Evolutionary conservation across 2,113 vertebrate genomes (phyloP), one percentile per base, ranked within the genome.

Genomic region (Piprites chloris): DNA sequence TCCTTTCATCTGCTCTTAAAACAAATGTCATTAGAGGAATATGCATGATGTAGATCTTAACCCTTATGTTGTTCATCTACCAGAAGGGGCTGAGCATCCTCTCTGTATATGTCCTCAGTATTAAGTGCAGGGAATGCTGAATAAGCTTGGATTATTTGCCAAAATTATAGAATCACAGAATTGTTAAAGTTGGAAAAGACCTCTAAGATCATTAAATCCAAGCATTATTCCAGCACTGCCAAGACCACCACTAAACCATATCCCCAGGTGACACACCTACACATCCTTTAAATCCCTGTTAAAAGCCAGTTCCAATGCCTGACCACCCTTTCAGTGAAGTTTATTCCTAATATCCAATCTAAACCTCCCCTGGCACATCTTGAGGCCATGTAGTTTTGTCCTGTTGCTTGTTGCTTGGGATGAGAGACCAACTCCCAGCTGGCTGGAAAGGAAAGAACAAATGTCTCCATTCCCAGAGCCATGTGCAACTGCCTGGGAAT

Each of bases 11-110:
- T 58, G 37, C 6, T 82, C 24, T 50, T 44, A 33, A 9, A 58
- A 53, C 61, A n/a, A 46, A 9, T 8, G 5, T 33, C 11, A 14
- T 68, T 68, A 23, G 46, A n/a, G 39, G 41, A 3, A 58, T n/a
- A 12, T 53, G 15, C 7, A 17, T 20, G 32, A 17, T 39, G 6
- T 5, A 72, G 39, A 53, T 63, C 13, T 68, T 61, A 66, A 37
- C 26, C 26, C 0, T 0, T 12, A 6, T 50, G 15, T 52, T 67
- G 6, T 33, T 23, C 13, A 30, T 35, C 12, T 12, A 53, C 23
- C 35, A 76, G 41, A 75, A 65, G 13, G 24, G 9, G 35, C 49
- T 63, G 33, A 63, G 12, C 6, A 13, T 78, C 20, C 20, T 87
- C 20, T 56, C 32, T 9, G 11, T 12, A 1, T 24, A 11, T 1